Evolutionary conservation across 2,888 invertebrate species (phyloP), one percentile per base, ranked within the genome.

Genomic region (Platycheirus rosarum): DNA sequence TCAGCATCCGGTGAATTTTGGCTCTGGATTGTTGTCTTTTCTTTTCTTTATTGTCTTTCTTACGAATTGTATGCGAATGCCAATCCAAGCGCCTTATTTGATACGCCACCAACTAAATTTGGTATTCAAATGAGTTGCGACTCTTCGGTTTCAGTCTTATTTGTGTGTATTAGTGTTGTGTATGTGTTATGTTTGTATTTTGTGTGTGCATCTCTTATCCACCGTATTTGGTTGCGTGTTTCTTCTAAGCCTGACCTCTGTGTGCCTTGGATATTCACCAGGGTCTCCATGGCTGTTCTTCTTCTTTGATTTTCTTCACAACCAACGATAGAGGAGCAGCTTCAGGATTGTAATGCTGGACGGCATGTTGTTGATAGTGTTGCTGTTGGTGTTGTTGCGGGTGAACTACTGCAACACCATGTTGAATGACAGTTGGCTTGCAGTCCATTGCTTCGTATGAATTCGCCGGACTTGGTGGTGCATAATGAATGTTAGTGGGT

Each of bases 221-320:
- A 78, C 73, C 69, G 55, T 65, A 63, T 69, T 80, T 75, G 75
- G 65, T 70, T 71, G 62, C 4, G 46, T 69, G 55, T 66, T 48
- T 42, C 14, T 2, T 18, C 14, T 66, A 40, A 40, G 70, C 42
- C 48, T 66, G 65, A 55, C 63, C 57, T 62, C 62, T 80, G 77
- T 32, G 65, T 32, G 63, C 44, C 71, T 51, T 13, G 1, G 14
- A 0, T 70, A 48, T 85, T 88, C 86, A 95, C 96, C 96, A 96
- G 2, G 96, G 96, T 87, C 96, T 92, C 96, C 96, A 96, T 23
- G 95, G 95, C 87, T 94, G 94, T 48, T 95, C 95, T 87, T 95
- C 95, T 79, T 92, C 92, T 79, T 91, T 91, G 69, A 91, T 92
- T 91, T 92, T 95, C 87, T 93, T 93, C 86, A 95, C 95, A 14